Evolutionary conservation across 2,113 vertebrate genomes (phyloP).

Genomic region (Alligator mississippiensis): DNA sequence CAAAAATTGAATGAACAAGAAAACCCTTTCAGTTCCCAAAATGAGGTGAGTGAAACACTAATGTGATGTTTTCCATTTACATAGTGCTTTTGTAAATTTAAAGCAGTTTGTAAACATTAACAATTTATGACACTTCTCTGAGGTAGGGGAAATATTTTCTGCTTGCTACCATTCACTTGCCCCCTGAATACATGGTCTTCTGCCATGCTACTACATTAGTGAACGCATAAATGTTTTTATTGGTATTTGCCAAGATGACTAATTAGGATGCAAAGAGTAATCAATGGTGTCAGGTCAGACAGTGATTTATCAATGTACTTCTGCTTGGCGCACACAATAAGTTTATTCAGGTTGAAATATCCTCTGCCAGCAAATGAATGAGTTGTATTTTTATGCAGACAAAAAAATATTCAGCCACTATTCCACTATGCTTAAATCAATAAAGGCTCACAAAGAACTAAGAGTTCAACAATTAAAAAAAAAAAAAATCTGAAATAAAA

Average conservation of each 20-base stretch:
- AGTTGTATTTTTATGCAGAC: neutral
- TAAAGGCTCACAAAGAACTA: neutral
- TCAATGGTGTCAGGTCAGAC: neutral
- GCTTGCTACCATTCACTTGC: neutral
- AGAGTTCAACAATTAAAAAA: neutral
- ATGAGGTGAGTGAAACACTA: neutral
- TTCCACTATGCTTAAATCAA: neutral
- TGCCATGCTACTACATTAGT: neutral
- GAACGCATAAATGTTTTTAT: neutral
- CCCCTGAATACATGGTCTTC: neutral
- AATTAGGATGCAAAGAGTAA: neutral
- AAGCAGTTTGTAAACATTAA: neutral
- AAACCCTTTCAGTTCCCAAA: neutral
- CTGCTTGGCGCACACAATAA: neutral
- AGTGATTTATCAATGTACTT: neutral
- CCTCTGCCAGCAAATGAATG: neutral
- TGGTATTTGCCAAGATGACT: neutral
- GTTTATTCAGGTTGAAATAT: neutral
- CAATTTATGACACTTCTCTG: neutral
- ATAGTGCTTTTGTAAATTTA: neutral
- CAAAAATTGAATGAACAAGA: neutral
- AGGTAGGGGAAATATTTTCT: neutral
- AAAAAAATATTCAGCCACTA: neutral
- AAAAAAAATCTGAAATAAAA: rapidly evolving
- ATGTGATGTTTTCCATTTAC: neutral